These are phyloP conservation scores for Tragelaphus eurycerus DNA, from an alignment of 2,797 vertebrate species.

Conservation along the genomic window DNA sequence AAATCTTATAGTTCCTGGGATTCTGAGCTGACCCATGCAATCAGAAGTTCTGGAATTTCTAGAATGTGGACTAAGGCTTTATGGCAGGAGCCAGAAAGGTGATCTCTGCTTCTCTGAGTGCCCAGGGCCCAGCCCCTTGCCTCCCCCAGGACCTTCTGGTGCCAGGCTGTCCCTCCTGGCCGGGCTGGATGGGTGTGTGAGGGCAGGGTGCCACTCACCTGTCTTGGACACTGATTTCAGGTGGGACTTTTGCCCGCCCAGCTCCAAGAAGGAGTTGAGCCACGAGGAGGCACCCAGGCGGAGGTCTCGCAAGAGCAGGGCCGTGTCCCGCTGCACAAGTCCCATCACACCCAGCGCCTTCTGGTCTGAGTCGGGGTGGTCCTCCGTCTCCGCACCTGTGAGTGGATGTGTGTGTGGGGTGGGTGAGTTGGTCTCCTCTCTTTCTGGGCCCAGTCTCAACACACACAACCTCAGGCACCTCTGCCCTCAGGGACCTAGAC, in stretches of 20 bases:
- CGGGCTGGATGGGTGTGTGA: background rate
- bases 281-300: conserved; percentile 90
- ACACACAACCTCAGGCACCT: background rate
- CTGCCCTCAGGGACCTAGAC: background rate
- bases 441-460: background rate
- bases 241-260: conserved; percentile 68
- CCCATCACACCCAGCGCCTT: conserved; percentile 88
- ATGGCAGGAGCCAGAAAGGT: background rate
- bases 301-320: conserved; percentile 88
- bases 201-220: conserved; percentile 46
- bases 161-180: background rate
- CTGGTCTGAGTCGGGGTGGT: conserved; percentile 29
- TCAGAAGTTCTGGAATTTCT: background rate
- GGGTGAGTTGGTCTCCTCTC: background rate
- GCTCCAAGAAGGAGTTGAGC: conserved; percentile 90
- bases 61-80: background rate
- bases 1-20: background rate
- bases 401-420: conserved; percentile 63
- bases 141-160: background rate
- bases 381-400: conserved; percentile 84
- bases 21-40: background rate
- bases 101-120: background rate
- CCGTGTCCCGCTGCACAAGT: conserved; percentile 88
- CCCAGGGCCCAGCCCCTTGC: background rate
- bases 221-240: background rate